Evolutionary conservation across 2,113 vertebrate species (phyloP).

Genomic region (Eonycteris spelaea): DNA sequence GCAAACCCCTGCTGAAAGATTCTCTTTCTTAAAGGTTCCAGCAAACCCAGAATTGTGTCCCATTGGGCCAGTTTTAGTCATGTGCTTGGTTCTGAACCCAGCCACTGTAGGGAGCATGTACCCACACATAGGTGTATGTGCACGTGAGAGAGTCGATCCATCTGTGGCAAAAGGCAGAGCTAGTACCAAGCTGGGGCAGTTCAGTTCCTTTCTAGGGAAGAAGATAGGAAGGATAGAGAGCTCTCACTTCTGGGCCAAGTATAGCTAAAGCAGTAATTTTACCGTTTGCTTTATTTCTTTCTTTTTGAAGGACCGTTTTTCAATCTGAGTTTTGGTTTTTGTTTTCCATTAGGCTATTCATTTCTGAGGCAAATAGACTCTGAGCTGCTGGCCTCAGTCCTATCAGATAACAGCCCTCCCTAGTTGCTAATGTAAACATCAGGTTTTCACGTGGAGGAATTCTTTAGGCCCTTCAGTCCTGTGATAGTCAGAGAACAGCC

Average conservation of each 20-base stretch:
- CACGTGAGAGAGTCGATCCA: neutral
- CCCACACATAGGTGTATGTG: accelerated
- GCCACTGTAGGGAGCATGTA: neutral
- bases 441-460: slow-evolving; percentile 43
- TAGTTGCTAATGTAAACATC: slow-evolving; percentile 56
- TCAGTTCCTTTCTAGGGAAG: neutral
- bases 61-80: neutral
- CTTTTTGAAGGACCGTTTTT: neutral
- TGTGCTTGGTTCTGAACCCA: neutral
- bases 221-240: neutral
- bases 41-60: neutral
- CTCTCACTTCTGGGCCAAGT: neutral
- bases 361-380: neutral
- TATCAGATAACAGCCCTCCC: slow-evolving; percentile 27
- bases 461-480: slow-evolving; percentile 29
- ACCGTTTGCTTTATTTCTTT: neutral
- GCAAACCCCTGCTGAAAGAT: neutral
- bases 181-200: neutral
- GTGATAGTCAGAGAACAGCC: slow-evolving; percentile 6
- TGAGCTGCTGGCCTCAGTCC: neutral
- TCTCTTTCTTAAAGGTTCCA: neutral
- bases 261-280: neutral
- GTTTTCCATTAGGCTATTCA: neutral
- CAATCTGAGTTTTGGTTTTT: neutral
- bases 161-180: neutral